These are phyloP conservation scores for Eulemur rufifrons DNA, from an alignment of 2,113 vertebrate species.

Conservation along the genomic window DNA sequence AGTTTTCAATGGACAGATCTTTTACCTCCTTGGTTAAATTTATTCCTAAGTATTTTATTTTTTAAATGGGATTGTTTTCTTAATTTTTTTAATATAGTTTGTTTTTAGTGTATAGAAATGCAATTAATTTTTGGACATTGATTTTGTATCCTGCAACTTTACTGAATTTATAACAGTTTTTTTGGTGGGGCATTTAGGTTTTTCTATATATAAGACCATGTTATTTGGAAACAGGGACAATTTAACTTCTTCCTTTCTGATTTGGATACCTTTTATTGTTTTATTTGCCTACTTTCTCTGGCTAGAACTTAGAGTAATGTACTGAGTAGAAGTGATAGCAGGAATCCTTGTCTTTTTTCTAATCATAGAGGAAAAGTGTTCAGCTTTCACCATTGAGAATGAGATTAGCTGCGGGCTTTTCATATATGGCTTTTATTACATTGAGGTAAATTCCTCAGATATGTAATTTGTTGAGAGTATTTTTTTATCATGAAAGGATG, in stretches of 20 bases:
- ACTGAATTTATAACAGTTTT: background rate
- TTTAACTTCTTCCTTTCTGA: background rate
- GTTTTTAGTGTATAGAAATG: background rate
- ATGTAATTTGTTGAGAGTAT: background rate
- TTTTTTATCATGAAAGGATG: background rate
- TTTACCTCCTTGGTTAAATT: background rate
- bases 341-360: background rate
- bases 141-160: background rate
- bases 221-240: background rate
- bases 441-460: background rate
- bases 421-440: background rate
- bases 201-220: background rate
- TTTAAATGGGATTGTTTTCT: background rate
- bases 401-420: background rate
- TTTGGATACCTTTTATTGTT: background rate
- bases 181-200: background rate
- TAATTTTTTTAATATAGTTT: background rate
- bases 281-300: background rate
- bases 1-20: too few species aligned
- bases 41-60: background rate
- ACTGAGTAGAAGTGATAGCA: background rate
- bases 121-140: background rate
- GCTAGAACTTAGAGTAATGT: background rate
- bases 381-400: background rate
- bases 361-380: background rate